Evolutionary conservation across 2,113 vertebrate species (phyloP).

Genomic region (Fulica atra): DNA sequence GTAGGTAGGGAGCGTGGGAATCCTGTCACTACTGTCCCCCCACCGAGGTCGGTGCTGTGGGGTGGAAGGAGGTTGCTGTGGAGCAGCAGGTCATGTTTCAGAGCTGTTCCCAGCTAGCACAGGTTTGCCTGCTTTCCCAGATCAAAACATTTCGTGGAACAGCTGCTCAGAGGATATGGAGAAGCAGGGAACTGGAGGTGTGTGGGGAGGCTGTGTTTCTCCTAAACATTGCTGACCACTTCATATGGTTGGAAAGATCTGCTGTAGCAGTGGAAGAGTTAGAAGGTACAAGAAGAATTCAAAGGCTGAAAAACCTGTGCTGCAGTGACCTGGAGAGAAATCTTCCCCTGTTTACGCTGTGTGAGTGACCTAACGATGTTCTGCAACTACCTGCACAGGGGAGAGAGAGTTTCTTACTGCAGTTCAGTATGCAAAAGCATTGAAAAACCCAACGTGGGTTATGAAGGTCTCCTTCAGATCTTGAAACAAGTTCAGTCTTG

Average conservation of each 20-base stretch:
- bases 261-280: background rate
- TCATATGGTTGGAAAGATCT: accelerated
- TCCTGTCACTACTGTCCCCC: background rate
- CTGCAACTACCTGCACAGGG: background rate
- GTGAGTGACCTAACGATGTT: background rate
- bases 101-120: accelerated
- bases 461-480: background rate
- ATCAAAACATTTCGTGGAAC: background rate
- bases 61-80: background rate
- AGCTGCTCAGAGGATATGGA: background rate
- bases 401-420: background rate
- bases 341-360: background rate
- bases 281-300: background rate
- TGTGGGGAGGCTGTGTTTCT: background rate
- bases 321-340: background rate
- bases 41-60: background rate
- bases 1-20: background rate
- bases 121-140: background rate
- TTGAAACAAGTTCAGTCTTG: background rate
- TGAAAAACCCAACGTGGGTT: background rate
- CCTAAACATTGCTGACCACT: background rate
- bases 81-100: background rate
- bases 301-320: background rate
- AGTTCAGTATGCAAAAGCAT: background rate
- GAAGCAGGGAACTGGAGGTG: background rate